phyloP scores from a whole-genome alignment of 2,113 vertebrate species.

The Nansenia antarctica region DNA sequence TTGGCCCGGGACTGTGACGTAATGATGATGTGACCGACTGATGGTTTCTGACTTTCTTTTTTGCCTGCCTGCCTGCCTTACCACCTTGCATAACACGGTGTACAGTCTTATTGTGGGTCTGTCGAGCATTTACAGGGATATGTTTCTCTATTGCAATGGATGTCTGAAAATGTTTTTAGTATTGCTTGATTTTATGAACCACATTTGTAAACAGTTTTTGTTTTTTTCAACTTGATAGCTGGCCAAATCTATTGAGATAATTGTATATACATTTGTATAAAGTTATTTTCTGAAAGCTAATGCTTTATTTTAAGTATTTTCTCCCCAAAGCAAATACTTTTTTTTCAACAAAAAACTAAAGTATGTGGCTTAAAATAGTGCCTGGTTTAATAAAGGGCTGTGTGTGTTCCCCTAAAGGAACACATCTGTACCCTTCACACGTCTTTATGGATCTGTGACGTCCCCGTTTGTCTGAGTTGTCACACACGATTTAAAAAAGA shows the following conservation, averaged over 20 bases:
- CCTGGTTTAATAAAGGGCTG: conserved; percentile 23
- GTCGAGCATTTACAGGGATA: conserved; percentile 10
- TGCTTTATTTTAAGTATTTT: conserved; percentile 4
- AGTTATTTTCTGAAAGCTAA: conserved; percentile 46
- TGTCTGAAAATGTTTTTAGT: conserved; percentile 31
- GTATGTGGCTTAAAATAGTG: conserved; percentile 38
- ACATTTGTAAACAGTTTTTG: conserved; percentile 48
- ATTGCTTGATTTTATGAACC: conserved; percentile 22
- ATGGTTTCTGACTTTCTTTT: conserved; percentile 37
- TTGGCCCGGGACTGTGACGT: conserved; percentile 62
- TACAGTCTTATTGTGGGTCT: conserved; percentile 6
- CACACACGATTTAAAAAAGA: neutral
- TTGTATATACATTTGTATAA: conserved; percentile 71
- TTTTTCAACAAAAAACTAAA: conserved; percentile 29
- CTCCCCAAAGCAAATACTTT: conserved; percentile 39
- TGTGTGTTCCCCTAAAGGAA: conserved; percentile 19
- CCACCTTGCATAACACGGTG: neutral
- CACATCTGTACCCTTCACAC: conserved; percentile 2
- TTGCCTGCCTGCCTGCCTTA: neutral
- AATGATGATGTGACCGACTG: conserved; percentile 51
- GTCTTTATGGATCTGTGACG: neutral
- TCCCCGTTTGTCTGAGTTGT: neutral
- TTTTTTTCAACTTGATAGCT: conserved; percentile 40
- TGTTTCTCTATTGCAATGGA: conserved; percentile 24
- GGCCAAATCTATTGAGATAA: conserved; percentile 32